Evolutionary conservation across 2,888 invertebrate genomes (phyloP).

Genomic region (Acrobasis repandana): DNA sequence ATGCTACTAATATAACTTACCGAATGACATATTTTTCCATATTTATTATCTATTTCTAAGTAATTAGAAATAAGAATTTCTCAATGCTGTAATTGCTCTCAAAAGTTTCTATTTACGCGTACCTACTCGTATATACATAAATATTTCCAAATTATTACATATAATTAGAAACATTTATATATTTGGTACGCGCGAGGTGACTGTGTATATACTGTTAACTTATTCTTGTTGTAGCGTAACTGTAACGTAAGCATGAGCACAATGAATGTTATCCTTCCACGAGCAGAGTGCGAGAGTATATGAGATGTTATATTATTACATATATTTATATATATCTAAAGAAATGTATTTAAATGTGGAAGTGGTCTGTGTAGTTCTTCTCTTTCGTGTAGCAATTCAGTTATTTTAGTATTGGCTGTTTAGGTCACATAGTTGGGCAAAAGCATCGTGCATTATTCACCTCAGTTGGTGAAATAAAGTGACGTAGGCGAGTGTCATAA

Average conservation of each 20-base stretch:
- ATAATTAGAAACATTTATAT: too few relatives aligned
- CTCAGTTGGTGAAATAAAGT: too few relatives aligned
- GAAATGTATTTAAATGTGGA: slow-evolving; percentile 25
- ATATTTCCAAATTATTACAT: too few relatives aligned
- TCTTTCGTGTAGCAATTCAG: neutral
- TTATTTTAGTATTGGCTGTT: neutral
- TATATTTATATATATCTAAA: slow-evolving; percentile 22
- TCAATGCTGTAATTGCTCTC: neutral
- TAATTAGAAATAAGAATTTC: neutral
- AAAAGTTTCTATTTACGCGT: neutral
- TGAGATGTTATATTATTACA: slow-evolving; percentile 26
- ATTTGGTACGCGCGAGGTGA: neutral
- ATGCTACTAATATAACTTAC: neutral
- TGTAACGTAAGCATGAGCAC: slow-evolving; percentile 28
- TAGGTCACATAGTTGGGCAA: neutral
- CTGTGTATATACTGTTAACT: slow-evolving; percentile 49
- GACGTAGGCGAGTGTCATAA: too few relatives aligned
- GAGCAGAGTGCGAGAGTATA: slow-evolving; percentile 9
- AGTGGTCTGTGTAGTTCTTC: slow-evolving; percentile 22
- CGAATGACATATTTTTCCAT: neutral
- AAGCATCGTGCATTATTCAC: neutral
- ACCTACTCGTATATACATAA: too few relatives aligned
- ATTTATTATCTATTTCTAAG: neutral
- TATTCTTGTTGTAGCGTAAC: slow-evolving; percentile 40
- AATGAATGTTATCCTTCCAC: slow-evolving; percentile 38